phyloP scores from a whole-genome alignment of 2,113 vertebrate species.

The Typhlomys cinereus region DNA sequence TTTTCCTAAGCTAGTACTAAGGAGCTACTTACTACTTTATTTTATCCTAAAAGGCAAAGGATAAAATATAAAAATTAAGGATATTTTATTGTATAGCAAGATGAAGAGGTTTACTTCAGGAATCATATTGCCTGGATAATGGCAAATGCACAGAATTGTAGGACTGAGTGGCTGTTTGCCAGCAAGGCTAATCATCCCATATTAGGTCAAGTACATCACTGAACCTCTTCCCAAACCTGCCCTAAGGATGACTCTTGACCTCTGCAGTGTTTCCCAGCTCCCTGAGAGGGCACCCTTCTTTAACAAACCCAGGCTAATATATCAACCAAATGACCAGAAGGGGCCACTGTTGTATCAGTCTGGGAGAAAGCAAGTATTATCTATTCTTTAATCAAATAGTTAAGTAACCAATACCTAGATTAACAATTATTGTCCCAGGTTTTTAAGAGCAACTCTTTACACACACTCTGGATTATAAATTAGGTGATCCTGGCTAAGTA shows the following conservation, averaged over 20 bases:
- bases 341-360: constrained; percentile 34
- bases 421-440: neutral
- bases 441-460: neutral
- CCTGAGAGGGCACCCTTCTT: neutral
- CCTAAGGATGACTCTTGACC: neutral
- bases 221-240: neutral
- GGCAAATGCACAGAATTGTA: neutral
- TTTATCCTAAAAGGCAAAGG: constrained; percentile 42
- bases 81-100: neutral
- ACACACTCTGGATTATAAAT: constrained; percentile 16
- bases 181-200: neutral
- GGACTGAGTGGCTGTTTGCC: neutral
- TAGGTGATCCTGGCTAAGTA: neutral
- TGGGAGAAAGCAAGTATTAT: neutral
- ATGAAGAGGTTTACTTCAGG: neutral
- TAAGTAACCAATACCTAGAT: neutral
- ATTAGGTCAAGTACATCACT: neutral
- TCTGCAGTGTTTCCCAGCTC: neutral
- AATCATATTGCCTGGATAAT: neutral
- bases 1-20: constrained; percentile 24
- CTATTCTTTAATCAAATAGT: constrained; percentile 27
- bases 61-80: neutral
- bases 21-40: neutral
- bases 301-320: neutral
- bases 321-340: constrained; percentile 50